These are phyloP conservation scores for Temnothorax curvispinosus DNA, from an alignment of 1,140 invertebrate genomes.

Conservation along the genomic window DNA sequence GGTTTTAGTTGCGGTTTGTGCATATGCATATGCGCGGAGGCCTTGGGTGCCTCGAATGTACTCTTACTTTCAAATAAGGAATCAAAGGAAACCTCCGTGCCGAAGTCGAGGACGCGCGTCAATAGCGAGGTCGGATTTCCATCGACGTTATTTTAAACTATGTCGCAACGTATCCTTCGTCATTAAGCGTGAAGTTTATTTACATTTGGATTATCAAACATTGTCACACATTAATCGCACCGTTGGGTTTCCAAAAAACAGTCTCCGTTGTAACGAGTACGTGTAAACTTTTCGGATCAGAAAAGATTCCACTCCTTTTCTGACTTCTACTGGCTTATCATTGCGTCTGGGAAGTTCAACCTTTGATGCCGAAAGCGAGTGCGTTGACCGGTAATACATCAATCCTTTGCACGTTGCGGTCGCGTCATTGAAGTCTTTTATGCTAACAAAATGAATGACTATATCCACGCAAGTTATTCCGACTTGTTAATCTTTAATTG, in stretches of 20 bases:
- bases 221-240: neutral
- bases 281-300: neutral
- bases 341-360: neutral
- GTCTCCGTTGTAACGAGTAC: neutral
- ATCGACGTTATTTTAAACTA: neutral
- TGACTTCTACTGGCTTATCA: neutral
- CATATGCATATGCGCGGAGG: neutral
- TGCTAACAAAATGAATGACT: constrained; percentile 16
- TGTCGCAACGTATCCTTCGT: neutral
- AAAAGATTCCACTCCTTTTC: neutral
- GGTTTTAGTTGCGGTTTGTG: constrained; percentile 35
- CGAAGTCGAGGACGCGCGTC: neutral
- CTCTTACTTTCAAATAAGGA: constrained; percentile 35
- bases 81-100: neutral
- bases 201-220: neutral
- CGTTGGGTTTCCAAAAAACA: neutral
- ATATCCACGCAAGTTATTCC: constrained; percentile 25
- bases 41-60: constrained; percentile 33
- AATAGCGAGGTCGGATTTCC: constrained; percentile 19
- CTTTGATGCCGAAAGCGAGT: neutral
- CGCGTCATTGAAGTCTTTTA: constrained; percentile 8
- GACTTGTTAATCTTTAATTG: constrained; percentile 42
- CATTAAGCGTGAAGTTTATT: neutral
- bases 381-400: neutral
- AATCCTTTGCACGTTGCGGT: neutral